phyloP scores from a whole-genome alignment of 2,888 invertebrate genomes.

The Hirtodrosophila trivittata region DNA sequence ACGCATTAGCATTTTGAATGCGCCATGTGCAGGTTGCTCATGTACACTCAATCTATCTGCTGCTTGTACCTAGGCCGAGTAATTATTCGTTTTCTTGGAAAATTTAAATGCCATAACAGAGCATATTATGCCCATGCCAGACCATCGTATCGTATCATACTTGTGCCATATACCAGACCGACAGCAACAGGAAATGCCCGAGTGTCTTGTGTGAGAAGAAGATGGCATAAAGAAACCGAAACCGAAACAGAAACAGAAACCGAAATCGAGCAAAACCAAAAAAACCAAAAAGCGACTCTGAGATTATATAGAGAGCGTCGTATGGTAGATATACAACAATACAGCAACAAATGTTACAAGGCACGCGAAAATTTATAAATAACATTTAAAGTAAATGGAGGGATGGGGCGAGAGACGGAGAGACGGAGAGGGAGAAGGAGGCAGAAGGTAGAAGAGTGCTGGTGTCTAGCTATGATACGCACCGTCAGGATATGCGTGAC shows the following conservation, averaged over 20 bases:
- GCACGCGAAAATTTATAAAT: conserved; percentile 62
- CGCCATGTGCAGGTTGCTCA: conserved; percentile 21
- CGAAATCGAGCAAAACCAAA: conserved; percentile 11
- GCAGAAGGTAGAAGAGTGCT: not conserved
- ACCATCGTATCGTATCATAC: too few relatives aligned
- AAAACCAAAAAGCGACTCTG: conserved; percentile 19
- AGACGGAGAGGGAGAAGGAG: too few relatives aligned
- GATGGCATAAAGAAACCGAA: conserved; percentile 1
- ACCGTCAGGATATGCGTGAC: conserved; percentile 76
- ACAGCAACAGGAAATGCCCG: conserved; percentile 40
- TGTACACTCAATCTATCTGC: not conserved
- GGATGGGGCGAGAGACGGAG: not conserved
- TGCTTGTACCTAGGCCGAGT: conserved; percentile 21
- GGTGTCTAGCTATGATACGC: conserved; percentile 20
- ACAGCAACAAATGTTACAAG: conserved; percentile 32
- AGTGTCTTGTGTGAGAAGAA: conserved; percentile 11
- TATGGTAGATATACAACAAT: not conserved
- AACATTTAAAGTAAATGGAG: conserved; percentile 57
- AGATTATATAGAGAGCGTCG: conserved; percentile 26
- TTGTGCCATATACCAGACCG: too few relatives aligned
- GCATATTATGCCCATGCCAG: not conserved
- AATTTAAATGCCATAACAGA: conserved; percentile 24
- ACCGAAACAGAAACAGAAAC: not conserved
- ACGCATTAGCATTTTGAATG: conserved; percentile 24
- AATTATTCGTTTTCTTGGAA: conserved; percentile 43